Evolutionary conservation across 2,797 vertebrate genomes (phyloP).

Genomic region (Toxotes lorentzi): DNA sequence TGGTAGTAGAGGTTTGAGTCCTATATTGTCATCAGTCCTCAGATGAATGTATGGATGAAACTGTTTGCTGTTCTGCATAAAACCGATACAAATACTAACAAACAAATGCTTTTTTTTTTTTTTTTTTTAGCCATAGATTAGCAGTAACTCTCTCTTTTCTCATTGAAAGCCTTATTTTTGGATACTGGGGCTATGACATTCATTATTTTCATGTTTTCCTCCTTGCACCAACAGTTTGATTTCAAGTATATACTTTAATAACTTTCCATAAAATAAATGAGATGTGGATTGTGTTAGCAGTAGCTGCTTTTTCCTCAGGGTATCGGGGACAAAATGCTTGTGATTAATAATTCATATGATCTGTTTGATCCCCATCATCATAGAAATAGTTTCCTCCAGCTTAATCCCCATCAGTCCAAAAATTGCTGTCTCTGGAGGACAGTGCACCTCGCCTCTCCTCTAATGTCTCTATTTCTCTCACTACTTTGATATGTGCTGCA

Average conservation of each 20-base stretch:
- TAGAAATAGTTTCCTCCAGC: conserved; percentile 77
- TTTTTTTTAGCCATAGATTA: conserved; percentile 48
- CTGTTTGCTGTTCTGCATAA: background rate
- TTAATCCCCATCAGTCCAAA: conserved; percentile 72
- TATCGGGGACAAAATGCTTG: conserved; percentile 77
- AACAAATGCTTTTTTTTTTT: background rate
- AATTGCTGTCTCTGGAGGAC: conserved; percentile 71
- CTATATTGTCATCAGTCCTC: background rate
- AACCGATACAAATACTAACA: background rate
- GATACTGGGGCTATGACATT: conserved; percentile 54
- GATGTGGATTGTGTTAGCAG: conserved; percentile 80
- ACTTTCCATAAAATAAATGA: conserved; percentile 85
- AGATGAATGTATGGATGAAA: background rate
- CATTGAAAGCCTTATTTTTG: conserved; percentile 59
- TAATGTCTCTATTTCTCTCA: conserved; percentile 69
- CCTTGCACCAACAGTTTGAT: conserved; percentile 73
- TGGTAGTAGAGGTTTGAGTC: background rate
- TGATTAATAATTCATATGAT: conserved; percentile 87
- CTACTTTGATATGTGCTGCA: conserved; percentile 55
- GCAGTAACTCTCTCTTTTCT: conserved; percentile 61
- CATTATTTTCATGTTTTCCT: conserved; percentile 76
- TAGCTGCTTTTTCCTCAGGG: conserved; percentile 71
- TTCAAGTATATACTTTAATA: conserved; percentile 84
- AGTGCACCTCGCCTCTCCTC: conserved; percentile 63
- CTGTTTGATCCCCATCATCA: conserved; percentile 84